Conservation (phyloP, 2,888 invertebrate genomes). For the Bimastos eiseni region DNA sequence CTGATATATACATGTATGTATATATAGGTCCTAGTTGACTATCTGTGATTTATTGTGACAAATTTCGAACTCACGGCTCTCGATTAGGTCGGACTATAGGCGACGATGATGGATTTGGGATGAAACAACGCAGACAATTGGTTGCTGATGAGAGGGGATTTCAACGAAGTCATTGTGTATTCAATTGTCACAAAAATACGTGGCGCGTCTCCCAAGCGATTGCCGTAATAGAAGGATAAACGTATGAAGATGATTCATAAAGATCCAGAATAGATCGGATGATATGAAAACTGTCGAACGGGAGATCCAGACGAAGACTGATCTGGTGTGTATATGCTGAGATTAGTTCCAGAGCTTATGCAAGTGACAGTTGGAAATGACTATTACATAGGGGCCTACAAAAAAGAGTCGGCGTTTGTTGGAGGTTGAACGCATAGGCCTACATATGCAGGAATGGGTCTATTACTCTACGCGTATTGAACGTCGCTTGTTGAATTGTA, state of each 20-base stretch:
- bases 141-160: background rate
- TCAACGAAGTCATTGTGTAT: background rate
- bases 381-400: too few species aligned
- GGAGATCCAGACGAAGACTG: background rate
- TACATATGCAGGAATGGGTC: too few species aligned
- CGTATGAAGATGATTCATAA: background rate
- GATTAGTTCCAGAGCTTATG: too few species aligned
- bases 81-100: background rate
- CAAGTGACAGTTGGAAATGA: too few species aligned
- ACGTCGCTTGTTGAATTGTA: too few species aligned
- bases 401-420: too few species aligned
- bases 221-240: background rate
- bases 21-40: too few species aligned
- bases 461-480: too few species aligned
- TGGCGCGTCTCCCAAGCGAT: background rate
- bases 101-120: background rate
- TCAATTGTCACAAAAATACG: background rate
- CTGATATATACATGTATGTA: too few species aligned
- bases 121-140: background rate
- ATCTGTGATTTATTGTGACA: background rate
- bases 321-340: background rate
- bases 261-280: background rate
- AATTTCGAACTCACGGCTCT: background rate
- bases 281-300: background rate
- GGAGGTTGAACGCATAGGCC: too few species aligned